Base-by-base conservation (phyloP, 2,888 invertebrate species). In the Chesias legatella region DNA sequence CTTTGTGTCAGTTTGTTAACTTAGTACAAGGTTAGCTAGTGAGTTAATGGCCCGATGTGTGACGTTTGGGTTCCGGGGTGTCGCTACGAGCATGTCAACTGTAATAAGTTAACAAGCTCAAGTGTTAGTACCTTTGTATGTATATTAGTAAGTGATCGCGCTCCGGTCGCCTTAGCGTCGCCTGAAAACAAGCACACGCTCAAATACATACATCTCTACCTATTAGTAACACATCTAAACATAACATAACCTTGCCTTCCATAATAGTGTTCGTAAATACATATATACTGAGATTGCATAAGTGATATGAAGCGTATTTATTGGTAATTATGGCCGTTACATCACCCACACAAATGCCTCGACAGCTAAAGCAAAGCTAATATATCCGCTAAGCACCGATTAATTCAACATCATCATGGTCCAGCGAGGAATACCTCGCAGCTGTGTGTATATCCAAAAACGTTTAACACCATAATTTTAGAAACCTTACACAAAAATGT, bases 291-390 rank as follows among this genome's bases (percentile, higher is more conserved):
- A 17, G n/a, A 44, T 34, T 30, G 9, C 28, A 40, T 22, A 48
- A 26, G 33, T 39, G 10, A 43, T 33, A 54, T 48, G 37, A 54
- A 46, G 53, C 43, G 43, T 52, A 51, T 25, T 32, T 37, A 32
- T 57, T 65, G 60, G 63, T 64, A 60, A 76, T 79, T 84, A 86
- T 86, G 86, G 86, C 85, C 69, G 86, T 88, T 85, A 88, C 86
- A 86, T 85, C 72, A 83, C 82, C 80, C 78, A 73, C 67, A 70
- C 60, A 69, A 69, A 70, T 67, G 65, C 62, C 56, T 69, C 50
- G 42, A 50, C 51, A 48, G 50, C 42, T 53, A 60, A 74, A 74
- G 74, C 72, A 53, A 75, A 77, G 68, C 73, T 62, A 59, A 67
- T 56, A 21, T 29, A 29, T 40, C 10, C 33, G 25, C 58, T 58